Evolutionary conservation across 1,140 invertebrate species (phyloP).

Genomic region (Nomia melanderi): DNA sequence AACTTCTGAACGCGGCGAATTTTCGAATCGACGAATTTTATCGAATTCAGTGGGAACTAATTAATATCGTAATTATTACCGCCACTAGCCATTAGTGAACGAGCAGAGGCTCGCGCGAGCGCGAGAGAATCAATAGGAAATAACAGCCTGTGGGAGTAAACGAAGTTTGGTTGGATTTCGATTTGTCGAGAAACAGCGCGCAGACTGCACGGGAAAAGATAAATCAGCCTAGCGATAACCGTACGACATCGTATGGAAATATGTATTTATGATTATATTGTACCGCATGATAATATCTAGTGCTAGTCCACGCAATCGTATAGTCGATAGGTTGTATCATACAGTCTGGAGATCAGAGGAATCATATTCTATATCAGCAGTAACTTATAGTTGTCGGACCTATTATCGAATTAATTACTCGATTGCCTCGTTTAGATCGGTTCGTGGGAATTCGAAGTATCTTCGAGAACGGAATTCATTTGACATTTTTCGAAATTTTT

Average conservation of each 20-base stretch:
- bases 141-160: too few relatives aligned
- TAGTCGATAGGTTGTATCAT: slow-evolving; percentile 61
- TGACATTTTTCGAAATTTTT: too few relatives aligned
- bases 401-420: too few relatives aligned
- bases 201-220: slow-evolving; percentile 35
- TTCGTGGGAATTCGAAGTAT: too few relatives aligned
- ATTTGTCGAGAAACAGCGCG: slow-evolving; percentile 29
- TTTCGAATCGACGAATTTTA: neutral
- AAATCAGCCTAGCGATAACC: slow-evolving; percentile 58
- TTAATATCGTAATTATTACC: slow-evolving; percentile 13
- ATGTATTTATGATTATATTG: slow-evolving; percentile 69
- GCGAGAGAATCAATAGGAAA: neutral
- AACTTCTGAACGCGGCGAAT: neutral
- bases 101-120: neutral
- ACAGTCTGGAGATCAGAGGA: slow-evolving; percentile 44
- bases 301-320: slow-evolving; percentile 68
- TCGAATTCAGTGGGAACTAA: neutral
- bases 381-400: too few relatives aligned
- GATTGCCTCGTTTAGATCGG: too few relatives aligned
- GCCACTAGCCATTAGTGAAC: slow-evolving; percentile 10
- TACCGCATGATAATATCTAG: slow-evolving; percentile 66
- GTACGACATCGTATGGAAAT: slow-evolving; percentile 54
- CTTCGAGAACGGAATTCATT: too few relatives aligned
- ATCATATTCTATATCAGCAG: neutral
- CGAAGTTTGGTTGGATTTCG: slow-evolving; percentile 33